A percentile compares a stretch with the other conserved stretches of the same genome.
Conservation (phyloP, 2,888 invertebrate genomes). For the Cryptophagus acutangulus region DNA sequence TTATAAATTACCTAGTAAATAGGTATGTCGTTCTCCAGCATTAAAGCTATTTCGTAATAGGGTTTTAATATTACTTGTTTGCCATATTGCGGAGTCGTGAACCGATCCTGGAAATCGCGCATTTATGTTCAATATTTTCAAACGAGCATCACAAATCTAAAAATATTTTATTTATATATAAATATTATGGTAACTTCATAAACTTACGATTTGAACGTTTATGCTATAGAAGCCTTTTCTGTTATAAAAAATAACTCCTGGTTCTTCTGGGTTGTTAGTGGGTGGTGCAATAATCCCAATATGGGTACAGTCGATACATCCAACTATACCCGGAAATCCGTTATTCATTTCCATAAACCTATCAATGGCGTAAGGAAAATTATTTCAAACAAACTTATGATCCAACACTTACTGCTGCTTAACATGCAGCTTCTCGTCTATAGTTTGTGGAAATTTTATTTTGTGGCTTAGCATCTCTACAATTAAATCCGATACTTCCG, state of each 20-base stretch:
- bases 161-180: background rate
- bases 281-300: conserved; percentile 1
- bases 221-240: background rate
- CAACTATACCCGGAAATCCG: conserved; percentile 9
- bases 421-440: too few relatives aligned
- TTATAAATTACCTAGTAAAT: background rate
- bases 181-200: background rate
- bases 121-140: conserved; percentile 12
- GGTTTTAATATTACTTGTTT: conserved; percentile 7
- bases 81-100: conserved; percentile 14
- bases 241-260: background rate
- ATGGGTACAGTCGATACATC: conserved; percentile 4
- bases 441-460: too few relatives aligned
- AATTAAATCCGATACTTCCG: too few relatives aligned
- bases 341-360: too few relatives aligned
- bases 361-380: too few relatives aligned
- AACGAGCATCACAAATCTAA: conserved; percentile 11
- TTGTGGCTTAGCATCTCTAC: too few relatives aligned
- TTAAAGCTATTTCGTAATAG: conserved; percentile 8
- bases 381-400: too few relatives aligned
- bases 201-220: conserved; percentile 4
- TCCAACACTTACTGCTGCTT: too few relatives aligned
- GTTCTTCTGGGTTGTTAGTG: conserved; percentile 1
- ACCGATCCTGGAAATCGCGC: conserved; percentile 14
- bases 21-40: conserved; percentile 7